These are phyloP conservation scores for Aspidoscelis tigris DNA, from an alignment of 2,113 vertebrate genomes.

Conservation along the genomic window DNA sequence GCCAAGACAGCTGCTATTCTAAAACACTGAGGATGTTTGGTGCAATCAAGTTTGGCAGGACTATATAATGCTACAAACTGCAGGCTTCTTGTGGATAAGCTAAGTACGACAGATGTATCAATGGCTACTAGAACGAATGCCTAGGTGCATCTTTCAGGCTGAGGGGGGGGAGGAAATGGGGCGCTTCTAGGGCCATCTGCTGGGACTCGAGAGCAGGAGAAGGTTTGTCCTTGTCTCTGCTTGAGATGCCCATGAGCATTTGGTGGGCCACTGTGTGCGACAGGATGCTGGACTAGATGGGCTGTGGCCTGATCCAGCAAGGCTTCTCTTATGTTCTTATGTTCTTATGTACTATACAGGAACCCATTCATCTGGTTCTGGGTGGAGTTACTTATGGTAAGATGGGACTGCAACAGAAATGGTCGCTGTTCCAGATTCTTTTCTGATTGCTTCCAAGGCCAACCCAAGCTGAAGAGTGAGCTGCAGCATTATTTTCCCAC, in stretches of 20 bases:
- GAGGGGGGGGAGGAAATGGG: too few relatives aligned
- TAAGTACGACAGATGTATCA: too few relatives aligned
- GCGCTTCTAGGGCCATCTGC: too few relatives aligned
- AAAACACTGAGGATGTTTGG: neutral
- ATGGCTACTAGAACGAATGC: too few relatives aligned
- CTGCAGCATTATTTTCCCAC: neutral
- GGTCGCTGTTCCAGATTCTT: neutral
- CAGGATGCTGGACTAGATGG: too few relatives aligned
- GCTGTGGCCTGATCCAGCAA: too few relatives aligned
- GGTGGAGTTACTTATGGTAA: neutral
- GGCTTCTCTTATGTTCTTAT: too few relatives aligned
- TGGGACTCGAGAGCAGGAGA: too few relatives aligned
- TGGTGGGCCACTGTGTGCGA: too few relatives aligned
- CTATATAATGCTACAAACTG: neutral
- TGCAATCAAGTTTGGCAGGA: neutral
- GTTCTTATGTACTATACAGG: neutral
- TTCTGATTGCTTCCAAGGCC: neutral
- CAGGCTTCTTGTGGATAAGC: neutral
- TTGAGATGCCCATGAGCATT: too few relatives aligned
- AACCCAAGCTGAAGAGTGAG: neutral
- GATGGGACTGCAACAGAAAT: neutral
- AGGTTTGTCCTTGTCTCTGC: too few relatives aligned
- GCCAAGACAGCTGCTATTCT: slow-evolving; percentile 23
- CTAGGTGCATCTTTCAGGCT: too few relatives aligned
- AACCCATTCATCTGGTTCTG: neutral